phyloP scores from a whole-genome alignment of 2,888 invertebrate species.

The Catonia carolina region DNA sequence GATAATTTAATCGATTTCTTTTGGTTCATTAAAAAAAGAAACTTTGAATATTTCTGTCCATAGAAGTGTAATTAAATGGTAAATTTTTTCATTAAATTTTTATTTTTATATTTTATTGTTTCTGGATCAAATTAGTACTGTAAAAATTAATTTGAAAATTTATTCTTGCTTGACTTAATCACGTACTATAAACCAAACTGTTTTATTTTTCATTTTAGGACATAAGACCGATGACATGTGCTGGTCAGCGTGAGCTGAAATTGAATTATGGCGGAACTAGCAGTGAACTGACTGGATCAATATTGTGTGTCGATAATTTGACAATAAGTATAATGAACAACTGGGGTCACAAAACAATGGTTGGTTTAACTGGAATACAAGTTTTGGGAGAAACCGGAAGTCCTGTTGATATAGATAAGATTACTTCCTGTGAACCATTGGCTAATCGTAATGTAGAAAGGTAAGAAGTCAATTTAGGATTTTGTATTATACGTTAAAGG shows the following conservation, averaged over 20 bases:
- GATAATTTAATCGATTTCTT: not conserved
- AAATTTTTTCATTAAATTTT: too few relatives aligned
- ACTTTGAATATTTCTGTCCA: too few relatives aligned
- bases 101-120: too few relatives aligned
- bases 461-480: not conserved
- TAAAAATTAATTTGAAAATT: too few relatives aligned
- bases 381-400: conserved; percentile 33
- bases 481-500: too few relatives aligned
- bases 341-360: conserved; percentile 55
- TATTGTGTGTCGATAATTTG: conserved; percentile 32
- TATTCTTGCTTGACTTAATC: too few relatives aligned
- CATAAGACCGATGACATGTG: conserved; percentile 38
- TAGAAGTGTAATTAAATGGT: too few relatives aligned
- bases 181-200: too few relatives aligned
- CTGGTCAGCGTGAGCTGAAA: conserved; percentile 36
- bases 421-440: conserved; percentile 19
- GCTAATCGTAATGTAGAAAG: conserved; percentile 14
- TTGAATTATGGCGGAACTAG: not conserved
- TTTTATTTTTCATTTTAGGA: conserved; percentile 30
- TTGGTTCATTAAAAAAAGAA: not conserved
- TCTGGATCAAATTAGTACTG: too few relatives aligned
- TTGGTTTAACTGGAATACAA: conserved; percentile 54
- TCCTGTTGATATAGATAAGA: conserved; percentile 23
- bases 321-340: conserved; percentile 53
- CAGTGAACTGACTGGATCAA: conserved; percentile 26